Percentiles rank a stretch among this genome's conserved stretches.
These are phyloP conservation scores for Lymantria dispar DNA, from an alignment of 2,888 invertebrate species.

Conservation along the genomic window DNA sequence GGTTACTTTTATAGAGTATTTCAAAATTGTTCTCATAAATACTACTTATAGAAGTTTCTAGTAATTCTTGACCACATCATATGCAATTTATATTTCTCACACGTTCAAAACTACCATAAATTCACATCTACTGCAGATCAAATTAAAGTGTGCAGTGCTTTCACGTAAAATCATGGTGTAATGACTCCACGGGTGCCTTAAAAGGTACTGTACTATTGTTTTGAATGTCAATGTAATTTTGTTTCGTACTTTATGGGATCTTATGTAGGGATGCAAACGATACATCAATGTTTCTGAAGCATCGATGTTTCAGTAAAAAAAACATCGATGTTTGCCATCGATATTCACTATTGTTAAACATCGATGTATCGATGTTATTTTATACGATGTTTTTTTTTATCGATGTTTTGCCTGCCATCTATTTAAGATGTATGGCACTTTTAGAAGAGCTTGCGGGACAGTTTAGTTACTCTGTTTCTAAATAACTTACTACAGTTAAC, in stretches of 20 bases:
- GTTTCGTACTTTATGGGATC: conserved; percentile 34
- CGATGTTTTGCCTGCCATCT: too few species aligned
- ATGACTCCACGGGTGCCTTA: conserved; percentile 22
- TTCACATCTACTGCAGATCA: conserved; percentile 38
- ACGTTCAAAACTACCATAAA: conserved; percentile 29
- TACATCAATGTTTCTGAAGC: too few species aligned
- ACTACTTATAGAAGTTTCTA: not conserved
- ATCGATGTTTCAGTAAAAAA: too few species aligned
- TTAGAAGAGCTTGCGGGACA: too few species aligned
- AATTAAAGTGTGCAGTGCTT: conserved; percentile 41
- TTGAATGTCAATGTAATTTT: conserved; percentile 44
- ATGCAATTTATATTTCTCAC: conserved; percentile 42
- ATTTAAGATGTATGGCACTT: too few species aligned
- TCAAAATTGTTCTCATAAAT: not conserved
- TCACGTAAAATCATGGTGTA: conserved; percentile 39
- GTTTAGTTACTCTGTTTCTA: too few species aligned
- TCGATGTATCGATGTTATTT: too few species aligned
- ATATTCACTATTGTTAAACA: too few species aligned
- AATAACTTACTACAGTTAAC: too few species aligned
- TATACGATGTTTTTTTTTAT: too few species aligned
- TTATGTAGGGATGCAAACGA: too few species aligned
- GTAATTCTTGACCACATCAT: conserved; percentile 3
- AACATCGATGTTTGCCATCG: too few species aligned
- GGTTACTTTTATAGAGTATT: not conserved
- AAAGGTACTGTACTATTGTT: conserved; percentile 43